Conservation (phyloP, 2,797 vertebrate genomes). For the Gephyroberyx darwinii region DNA sequence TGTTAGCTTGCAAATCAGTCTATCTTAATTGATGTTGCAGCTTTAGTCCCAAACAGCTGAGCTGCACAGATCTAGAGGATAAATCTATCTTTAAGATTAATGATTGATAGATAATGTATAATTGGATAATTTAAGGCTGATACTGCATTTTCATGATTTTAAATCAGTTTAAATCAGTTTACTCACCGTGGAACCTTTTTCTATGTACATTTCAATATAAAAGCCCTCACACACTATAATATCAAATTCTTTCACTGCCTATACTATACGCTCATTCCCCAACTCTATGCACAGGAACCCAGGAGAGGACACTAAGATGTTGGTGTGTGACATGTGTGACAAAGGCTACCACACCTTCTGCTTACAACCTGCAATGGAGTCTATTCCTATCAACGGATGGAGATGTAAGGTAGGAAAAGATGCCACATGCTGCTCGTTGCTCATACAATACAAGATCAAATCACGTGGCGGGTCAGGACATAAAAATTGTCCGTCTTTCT, state of each 20-base stretch:
- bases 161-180: no score
- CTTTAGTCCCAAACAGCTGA: no score
- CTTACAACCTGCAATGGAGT: constrained; percentile 95
- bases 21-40: no score
- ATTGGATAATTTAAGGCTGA: no score
- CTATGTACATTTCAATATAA: background rate
- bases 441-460: background rate
- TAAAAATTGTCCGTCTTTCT: background rate
- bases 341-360: constrained; percentile 99
- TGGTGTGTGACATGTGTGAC: constrained; percentile 98
- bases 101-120: no score
- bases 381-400: constrained; percentile 97
- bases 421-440: background rate
- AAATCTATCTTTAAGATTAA: no score
- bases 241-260: background rate
- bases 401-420: constrained; percentile 90
- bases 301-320: constrained; percentile 99
- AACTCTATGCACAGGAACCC: constrained; percentile 86
- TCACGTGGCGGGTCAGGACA: no score
- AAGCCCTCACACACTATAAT: background rate
- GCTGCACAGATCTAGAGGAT: no score
- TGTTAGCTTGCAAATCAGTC: no score
- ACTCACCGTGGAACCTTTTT: background rate
- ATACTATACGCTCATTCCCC: background rate
- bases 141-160: no score